Evolutionary conservation across 2,888 invertebrate genomes (phyloP).

Genomic region (Mystacides longicornis): DNA sequence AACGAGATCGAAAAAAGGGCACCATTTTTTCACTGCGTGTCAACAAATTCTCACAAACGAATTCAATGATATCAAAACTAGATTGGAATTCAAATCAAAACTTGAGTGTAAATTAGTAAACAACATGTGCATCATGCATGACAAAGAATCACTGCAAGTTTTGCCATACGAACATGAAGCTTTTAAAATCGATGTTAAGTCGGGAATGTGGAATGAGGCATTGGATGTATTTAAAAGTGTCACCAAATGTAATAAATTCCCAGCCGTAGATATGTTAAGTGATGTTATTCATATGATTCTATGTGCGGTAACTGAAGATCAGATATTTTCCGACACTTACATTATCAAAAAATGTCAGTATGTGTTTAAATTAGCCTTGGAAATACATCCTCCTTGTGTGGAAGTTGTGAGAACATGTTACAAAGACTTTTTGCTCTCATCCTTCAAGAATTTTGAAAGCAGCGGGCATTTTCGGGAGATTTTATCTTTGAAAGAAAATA

Average conservation of each 20-base stretch:
- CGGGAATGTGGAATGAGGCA: conserved; percentile 42
- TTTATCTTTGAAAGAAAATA: conserved; percentile 22
- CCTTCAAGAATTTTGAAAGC: conserved; percentile 31
- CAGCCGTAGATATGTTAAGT: conserved; percentile 37
- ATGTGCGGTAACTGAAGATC: conserved; percentile 42
- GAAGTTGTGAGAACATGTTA: conserved; percentile 37
- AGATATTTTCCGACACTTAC: conserved; percentile 31
- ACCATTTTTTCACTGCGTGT: conserved; percentile 14
- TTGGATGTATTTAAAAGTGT: conserved; percentile 38
- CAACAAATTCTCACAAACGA: conserved; percentile 15
- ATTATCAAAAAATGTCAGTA: conserved; percentile 39
- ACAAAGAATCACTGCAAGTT: conserved; percentile 32
- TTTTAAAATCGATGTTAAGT: conserved; percentile 38
- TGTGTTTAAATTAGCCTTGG: conserved; percentile 36
- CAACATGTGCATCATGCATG: conserved; percentile 10
- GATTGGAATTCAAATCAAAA: conserved; percentile 8
- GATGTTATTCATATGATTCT: conserved; percentile 42
- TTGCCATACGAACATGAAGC: conserved; percentile 33
- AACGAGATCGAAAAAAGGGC: conserved; percentile 14
- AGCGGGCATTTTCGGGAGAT: conserved; percentile 31
- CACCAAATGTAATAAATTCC: conserved; percentile 36
- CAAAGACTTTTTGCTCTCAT: conserved; percentile 35
- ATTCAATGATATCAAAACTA: conserved; percentile 14
- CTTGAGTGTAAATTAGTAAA: conserved; percentile 13
- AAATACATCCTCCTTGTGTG: conserved; percentile 39